Base-by-base conservation (phyloP, 2,888 invertebrate genomes). In the Heliconius aoede region DNA sequence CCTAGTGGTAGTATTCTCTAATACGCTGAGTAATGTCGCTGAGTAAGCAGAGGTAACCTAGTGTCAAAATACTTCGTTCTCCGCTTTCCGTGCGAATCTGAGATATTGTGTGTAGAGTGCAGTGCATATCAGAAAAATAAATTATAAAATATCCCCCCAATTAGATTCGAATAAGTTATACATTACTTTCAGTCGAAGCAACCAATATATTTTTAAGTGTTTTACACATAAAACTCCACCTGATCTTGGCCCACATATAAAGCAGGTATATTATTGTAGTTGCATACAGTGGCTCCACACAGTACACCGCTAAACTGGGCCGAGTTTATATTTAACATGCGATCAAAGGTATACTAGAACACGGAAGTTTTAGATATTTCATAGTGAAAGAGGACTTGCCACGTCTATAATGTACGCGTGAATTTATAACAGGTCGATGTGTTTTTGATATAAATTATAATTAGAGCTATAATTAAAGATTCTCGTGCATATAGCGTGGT, bases 281-380 rank as follows among this genome's bases (percentile, higher is more conserved):
- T 28, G n/a, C 28, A n/a, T 28, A 24, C 26, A 58, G 58, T 36
- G 60, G 36, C 18, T 36, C 21, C 51, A 30, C 46, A 69, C 71
- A 26, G 72, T 72, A 26, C 58, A 73, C 71, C 74, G 55, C 46
- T 32, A 80, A 84, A 84, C 80, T 85, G 83, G 85, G 82, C 78
- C 85, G 79, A 80, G 77, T 24, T 83, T 83, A 84, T 80, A 84
- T 83, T 84, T 85, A 83, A 76, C 61, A 13, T 60, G 82, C 87
- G 88, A 89, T 89, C 89, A 89, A 90, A 89, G 88, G 84, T 84
- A 84, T 84, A 84, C 84, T 85, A 83, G 87, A 84, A 88, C 85
- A 87, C 89, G 90, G 90, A 90, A 81, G 74, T 67, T 79, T 51
- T 82, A 85, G 85, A 88, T 87, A 87, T 86, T 90, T 90, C 89